These are phyloP conservation scores for Drymonia ruficornis DNA, from an alignment of 2,888 invertebrate genomes.

Conservation along the genomic window DNA sequence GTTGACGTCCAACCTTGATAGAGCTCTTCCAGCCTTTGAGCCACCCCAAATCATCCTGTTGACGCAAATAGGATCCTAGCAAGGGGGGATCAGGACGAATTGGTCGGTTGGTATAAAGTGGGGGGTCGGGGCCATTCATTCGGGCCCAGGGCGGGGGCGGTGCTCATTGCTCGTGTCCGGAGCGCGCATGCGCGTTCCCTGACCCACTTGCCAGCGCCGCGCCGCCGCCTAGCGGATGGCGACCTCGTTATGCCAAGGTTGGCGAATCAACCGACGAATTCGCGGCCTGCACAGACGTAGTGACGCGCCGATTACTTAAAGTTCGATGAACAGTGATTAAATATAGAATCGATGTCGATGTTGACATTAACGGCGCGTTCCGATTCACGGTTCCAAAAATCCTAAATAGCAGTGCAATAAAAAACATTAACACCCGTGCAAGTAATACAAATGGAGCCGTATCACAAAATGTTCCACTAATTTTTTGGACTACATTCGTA, in stretches of 20 bases:
- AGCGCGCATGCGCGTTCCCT: slow-evolving; percentile 77
- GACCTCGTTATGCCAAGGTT: slow-evolving; percentile 77
- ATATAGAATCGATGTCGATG: slow-evolving; percentile 46
- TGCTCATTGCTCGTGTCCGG: slow-evolving; percentile 79
- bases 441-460: slow-evolving; percentile 4
- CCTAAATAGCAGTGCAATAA: slow-evolving; percentile 17
- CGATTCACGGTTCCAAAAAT: slow-evolving; percentile 17
- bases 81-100: slow-evolving; percentile 65
- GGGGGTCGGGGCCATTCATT: slow-evolving; percentile 75
- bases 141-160: slow-evolving; percentile 74
- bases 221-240: slow-evolving; percentile 59
- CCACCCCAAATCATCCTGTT: slow-evolving; percentile 42
- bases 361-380: slow-evolving; percentile 23
- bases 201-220: slow-evolving; percentile 73
- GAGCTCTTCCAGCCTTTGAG: slow-evolving; percentile 54
- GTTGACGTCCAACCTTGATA: slow-evolving; percentile 43
- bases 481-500: neutral
- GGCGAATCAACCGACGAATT: slow-evolving; percentile 74
- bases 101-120: slow-evolving; percentile 50
- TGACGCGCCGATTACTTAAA: slow-evolving; percentile 63
- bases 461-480: neutral
- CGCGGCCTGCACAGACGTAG: slow-evolving; percentile 68
- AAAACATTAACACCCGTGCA: slow-evolving; percentile 15
- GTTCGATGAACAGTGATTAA: slow-evolving; percentile 52
- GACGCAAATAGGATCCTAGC: slow-evolving; percentile 46